phyloP scores from a whole-genome alignment of 2,797 vertebrate species.

The Pangasius macronema region DNA sequence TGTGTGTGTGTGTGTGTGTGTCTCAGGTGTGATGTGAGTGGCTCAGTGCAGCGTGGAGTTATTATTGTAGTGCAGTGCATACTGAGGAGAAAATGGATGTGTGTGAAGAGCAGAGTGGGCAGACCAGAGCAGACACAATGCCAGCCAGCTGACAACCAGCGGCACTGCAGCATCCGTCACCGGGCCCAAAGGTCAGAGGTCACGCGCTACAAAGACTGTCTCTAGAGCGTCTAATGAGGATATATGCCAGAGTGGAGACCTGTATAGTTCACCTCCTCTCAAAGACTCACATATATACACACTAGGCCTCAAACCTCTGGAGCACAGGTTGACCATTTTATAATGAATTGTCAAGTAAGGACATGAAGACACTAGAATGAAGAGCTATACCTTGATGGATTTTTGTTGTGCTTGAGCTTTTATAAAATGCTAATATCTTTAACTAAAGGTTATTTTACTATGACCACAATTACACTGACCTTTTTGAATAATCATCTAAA shows the following conservation, averaged over 20 bases:
- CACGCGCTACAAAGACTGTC: slow-evolving; percentile 32
- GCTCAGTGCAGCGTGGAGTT: slow-evolving; percentile 26
- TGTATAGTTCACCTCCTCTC: slow-evolving; percentile 28
- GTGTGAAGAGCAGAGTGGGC: slow-evolving; percentile 38
- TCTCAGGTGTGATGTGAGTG: slow-evolving; percentile 9
- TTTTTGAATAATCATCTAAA: not conserved
- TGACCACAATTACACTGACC: not conserved
- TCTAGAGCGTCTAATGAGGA: slow-evolving; percentile 57
- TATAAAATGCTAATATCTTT: no score
- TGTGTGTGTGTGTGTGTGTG: slow-evolving; percentile 8
- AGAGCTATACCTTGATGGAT: not conserved
- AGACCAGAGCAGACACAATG: slow-evolving; percentile 41
- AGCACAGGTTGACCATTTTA: slow-evolving; percentile 24
- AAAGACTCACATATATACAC: slow-evolving; percentile 1
- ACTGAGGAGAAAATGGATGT: slow-evolving; percentile 38
- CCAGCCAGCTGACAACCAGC: slow-evolving; percentile 48
- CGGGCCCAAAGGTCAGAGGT: slow-evolving; percentile 47
- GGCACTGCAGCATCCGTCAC: slow-evolving; percentile 52
- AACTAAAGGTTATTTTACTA: not conserved
- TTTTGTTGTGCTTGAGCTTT: not conserved
- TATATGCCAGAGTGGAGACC: slow-evolving; percentile 48
- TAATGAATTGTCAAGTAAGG: slow-evolving; percentile 47
- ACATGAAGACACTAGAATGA: slow-evolving; percentile 23
- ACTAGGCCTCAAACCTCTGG: slow-evolving; percentile 9
- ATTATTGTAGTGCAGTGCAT: slow-evolving; percentile 22